These are phyloP conservation scores for Epirrita christyi DNA, from an alignment of 2,888 invertebrate species.

Conservation along the genomic window DNA sequence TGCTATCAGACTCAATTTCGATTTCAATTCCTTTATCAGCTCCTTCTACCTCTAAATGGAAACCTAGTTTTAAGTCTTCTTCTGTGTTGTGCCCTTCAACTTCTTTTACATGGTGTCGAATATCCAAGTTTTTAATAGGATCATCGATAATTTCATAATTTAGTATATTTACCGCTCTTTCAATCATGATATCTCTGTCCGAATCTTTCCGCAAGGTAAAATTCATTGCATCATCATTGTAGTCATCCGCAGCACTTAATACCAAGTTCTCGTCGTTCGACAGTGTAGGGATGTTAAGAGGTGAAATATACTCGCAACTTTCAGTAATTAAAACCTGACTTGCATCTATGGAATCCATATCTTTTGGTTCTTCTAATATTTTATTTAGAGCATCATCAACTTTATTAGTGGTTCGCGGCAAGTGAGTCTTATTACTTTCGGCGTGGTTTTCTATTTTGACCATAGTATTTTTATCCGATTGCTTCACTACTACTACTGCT, in stretches of 20 bases:
- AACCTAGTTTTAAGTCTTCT: background rate
- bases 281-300: background rate
- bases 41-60: background rate
- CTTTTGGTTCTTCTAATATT: slow-evolving; percentile 8
- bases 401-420: slow-evolving; percentile 7
- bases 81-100: background rate
- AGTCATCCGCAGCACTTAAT: background rate
- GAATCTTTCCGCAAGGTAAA: slow-evolving; percentile 17
- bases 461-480: background rate
- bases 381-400: slow-evolving; percentile 10
- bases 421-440: background rate
- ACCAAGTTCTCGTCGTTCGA: background rate
- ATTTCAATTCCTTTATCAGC: background rate
- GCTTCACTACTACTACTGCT: background rate
- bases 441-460: background rate
- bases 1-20: background rate
- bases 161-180: slow-evolving; percentile 23
- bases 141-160: slow-evolving; percentile 24
- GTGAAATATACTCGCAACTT: background rate
- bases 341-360: slow-evolving; percentile 1
- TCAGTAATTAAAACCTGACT: background rate
- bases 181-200: slow-evolving; percentile 10
- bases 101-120: background rate
- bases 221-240: slow-evolving; percentile 7
- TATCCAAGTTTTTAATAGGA: slow-evolving; percentile 1